Percentiles rank a stretch among this genome's conserved stretches.
phyloP scores from a whole-genome alignment of 1,140 invertebrate species.

The Trigoniulus corallinus region DNA sequence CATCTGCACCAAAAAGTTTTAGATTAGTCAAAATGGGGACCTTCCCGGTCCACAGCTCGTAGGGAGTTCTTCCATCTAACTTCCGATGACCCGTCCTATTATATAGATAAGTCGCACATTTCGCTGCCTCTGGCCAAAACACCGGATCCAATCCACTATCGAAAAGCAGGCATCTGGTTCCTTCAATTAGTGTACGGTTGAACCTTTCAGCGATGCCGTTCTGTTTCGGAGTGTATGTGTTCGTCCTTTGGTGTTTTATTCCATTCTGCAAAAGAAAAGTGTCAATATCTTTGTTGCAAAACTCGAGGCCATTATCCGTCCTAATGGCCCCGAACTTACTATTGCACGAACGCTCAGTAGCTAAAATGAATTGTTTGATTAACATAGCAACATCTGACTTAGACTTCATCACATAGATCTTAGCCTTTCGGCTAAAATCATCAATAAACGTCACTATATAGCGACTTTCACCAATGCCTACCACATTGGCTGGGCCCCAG shows the following conservation, averaged over 20 bases:
- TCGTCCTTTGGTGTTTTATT: conserved; percentile 29
- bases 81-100: conserved; percentile 19
- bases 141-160: conserved; percentile 21
- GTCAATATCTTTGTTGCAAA: conserved; percentile 8
- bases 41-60: conserved; percentile 15
- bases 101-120: conserved; percentile 24
- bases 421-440: background rate
- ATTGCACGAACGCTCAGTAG: background rate
- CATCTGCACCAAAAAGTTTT: conserved; percentile 1
- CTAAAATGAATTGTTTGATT: background rate
- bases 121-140: conserved; percentile 31
- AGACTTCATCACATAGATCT: background rate
- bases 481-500: background rate
- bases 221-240: conserved; percentile 29
- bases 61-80: conserved; percentile 12
- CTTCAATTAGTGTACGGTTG: conserved; percentile 20
- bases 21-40: conserved; percentile 7
- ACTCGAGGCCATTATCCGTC: conserved; percentile 8
- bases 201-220: conserved; percentile 33
- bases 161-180: conserved; percentile 22
- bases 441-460: background rate
- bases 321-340: background rate
- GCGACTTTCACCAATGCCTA: background rate
- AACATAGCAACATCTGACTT: background rate
- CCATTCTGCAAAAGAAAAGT: conserved; percentile 16